phyloP scores from a whole-genome alignment of 2,113 vertebrate genomes.

The Phasianus colchicus region DNA sequence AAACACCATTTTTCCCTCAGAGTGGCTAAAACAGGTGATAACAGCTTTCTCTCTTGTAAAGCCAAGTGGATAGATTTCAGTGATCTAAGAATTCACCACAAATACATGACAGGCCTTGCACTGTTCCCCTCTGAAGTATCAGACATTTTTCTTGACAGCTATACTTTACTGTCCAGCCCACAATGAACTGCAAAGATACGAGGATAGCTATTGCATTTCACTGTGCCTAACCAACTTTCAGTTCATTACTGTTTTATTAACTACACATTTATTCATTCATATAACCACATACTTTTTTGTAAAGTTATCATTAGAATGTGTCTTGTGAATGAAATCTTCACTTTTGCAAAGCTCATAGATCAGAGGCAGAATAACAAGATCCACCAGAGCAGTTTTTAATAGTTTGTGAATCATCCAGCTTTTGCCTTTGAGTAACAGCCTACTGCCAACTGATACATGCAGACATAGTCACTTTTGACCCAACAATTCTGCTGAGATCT shows the following conservation, averaged over 20 bases:
- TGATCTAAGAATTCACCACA: slow-evolving; percentile 80
- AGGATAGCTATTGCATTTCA: neutral
- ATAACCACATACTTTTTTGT: neutral
- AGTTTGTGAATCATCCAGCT: neutral
- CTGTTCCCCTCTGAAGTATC: slow-evolving; percentile 25
- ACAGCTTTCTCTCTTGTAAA: slow-evolving; percentile 83
- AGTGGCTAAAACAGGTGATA: slow-evolving; percentile 80
- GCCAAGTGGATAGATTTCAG: slow-evolving; percentile 83
- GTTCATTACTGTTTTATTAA: neutral
- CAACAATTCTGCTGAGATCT: neutral
- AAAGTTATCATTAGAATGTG: neutral
- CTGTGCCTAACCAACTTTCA: neutral
- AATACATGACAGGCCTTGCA: slow-evolving; percentile 16
- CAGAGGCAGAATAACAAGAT: neutral
- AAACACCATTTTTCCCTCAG: slow-evolving; percentile 74
- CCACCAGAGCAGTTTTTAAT: neutral
- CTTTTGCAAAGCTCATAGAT: neutral
- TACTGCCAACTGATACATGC: neutral
- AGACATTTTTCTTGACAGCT: neutral
- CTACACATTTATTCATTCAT: neutral
- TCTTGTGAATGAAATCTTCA: neutral
- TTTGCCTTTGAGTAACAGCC: neutral
- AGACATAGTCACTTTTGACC: neutral
- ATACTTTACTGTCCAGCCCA: neutral
- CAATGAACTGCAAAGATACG: neutral